Evolutionary conservation across 2,888 invertebrate species (phyloP).

Genomic region (Margaritifera margaritifera): DNA sequence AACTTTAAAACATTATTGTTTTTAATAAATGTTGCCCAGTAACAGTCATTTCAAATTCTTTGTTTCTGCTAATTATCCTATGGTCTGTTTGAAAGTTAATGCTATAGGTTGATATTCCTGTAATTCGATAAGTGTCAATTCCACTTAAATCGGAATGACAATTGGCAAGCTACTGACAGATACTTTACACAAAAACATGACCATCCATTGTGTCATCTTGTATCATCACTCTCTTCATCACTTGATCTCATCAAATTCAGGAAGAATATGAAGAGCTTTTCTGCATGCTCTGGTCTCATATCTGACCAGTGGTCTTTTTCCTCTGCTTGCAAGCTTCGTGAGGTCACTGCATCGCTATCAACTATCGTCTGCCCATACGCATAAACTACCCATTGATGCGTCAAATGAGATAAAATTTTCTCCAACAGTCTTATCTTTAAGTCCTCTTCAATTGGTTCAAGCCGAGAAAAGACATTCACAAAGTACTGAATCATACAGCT

Average conservation of each 20-base stretch:
- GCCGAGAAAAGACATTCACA: slow-evolving; percentile 80
- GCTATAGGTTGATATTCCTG: too few relatives aligned
- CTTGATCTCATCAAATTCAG: slow-evolving; percentile 26
- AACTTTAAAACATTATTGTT: too few relatives aligned
- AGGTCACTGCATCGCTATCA: slow-evolving; percentile 22
- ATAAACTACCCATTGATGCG: slow-evolving; percentile 76
- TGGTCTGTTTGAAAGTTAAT: too few relatives aligned
- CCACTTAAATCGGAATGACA: too few relatives aligned
- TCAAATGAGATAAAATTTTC: slow-evolving; percentile 80
- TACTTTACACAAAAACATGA: too few relatives aligned
- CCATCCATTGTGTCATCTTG: too few relatives aligned
- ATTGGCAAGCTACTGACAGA: too few relatives aligned
- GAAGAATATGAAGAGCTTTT: slow-evolving; percentile 35
- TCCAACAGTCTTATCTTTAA: slow-evolving; percentile 79
- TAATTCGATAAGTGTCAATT: too few relatives aligned
- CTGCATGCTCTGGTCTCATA: slow-evolving; percentile 30
- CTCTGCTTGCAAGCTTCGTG: slow-evolving; percentile 6
- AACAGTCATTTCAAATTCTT: too few relatives aligned
- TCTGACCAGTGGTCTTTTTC: slow-evolving; percentile 43
- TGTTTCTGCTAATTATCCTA: too few relatives aligned
- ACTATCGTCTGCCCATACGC: not conserved
- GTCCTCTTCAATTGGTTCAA: slow-evolving; percentile 79
- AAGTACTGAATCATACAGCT: slow-evolving; percentile 83
- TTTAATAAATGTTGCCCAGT: too few relatives aligned
- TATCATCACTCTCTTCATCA: not conserved